Conservation (phyloP, 2,888 invertebrate species). For the Ectropis crepuscularia region DNA sequence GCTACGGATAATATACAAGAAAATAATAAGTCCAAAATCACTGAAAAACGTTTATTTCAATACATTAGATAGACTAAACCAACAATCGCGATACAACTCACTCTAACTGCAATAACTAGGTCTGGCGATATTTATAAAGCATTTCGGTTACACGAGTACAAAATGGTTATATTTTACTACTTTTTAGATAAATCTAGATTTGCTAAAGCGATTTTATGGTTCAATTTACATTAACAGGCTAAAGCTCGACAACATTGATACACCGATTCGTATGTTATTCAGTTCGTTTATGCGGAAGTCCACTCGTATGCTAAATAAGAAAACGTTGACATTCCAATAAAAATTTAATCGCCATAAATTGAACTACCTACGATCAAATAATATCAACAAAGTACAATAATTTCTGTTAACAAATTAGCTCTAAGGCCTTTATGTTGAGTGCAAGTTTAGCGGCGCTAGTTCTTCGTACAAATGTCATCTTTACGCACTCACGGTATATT, state of each 20-base stretch:
- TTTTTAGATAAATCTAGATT: conserved; percentile 37
- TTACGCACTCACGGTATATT: too few relatives aligned
- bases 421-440: too few relatives aligned
- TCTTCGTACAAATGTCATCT: too few relatives aligned
- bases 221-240: neutral
- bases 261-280: conserved; percentile 12
- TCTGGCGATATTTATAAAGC: conserved; percentile 70
- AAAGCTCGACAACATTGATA: conserved; percentile 7
- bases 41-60: conserved; percentile 75
- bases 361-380: too few relatives aligned
- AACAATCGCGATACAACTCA: conserved; percentile 71
- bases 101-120: conserved; percentile 61
- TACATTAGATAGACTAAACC: conserved; percentile 71
- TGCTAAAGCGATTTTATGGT: conserved; percentile 28
- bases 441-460: too few relatives aligned
- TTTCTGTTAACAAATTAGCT: too few relatives aligned
- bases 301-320: neutral
- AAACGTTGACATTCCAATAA: too few relatives aligned
- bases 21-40: conserved; percentile 44
- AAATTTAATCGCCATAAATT: too few relatives aligned
- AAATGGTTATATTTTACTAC: conserved; percentile 21
- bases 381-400: too few relatives aligned
- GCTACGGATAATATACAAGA: conserved; percentile 9
- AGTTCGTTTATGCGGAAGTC: conserved; percentile 8
- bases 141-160: conserved; percentile 45